Base-by-base conservation (phyloP, 2,888 invertebrate species). In the Drosophila ustulata region DNA sequence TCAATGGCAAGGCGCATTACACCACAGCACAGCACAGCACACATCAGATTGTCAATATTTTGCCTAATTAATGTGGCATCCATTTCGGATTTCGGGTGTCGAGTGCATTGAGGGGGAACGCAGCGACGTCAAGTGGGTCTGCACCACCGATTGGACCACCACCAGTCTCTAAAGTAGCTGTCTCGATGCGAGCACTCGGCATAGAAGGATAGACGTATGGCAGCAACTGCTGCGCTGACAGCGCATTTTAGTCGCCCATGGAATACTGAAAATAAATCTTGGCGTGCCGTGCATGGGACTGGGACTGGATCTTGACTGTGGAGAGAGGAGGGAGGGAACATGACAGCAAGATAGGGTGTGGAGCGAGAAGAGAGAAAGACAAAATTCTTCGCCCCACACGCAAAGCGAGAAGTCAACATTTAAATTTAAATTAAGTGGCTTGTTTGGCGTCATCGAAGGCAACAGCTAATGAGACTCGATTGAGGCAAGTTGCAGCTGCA, bases 391-490 rank as follows among this genome's bases (percentile, higher is more conserved):
- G 74, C 78, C 87, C 83, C 84, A 88, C 84, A 88, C 88, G 87
- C 84, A 87, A 73, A 65, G 89, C 87, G 87, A 71, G 84, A 80
- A 89, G 80, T 84, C 87, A 87, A 86, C 85, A 89, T 89, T 86
- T 86, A 89, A 88, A 86, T 86, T 87, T 87, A 88, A 86, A 86
- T 86, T 86, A 86, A 86, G 85, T 89, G 88, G 80, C 85, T 83
- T 84, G 89, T 87, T 87, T 74, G 78, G 83, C 81, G 75, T 86
- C 88, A 88, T 73, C 82, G 82, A 82, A 87, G 78, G 82, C 81
- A 79, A 66, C 89, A 80, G 82, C 85, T 86, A 86, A 87, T 86
- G 89, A 89, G 80, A 69, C 65, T 49, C 66, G 66, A 46, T 71
- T 59, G 52, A 9, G 53, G 7, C 55, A 23, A 41, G 25, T 25